Conservation (phyloP, 2,113 vertebrate species). For the Neolamprologus variostigma region DNA sequence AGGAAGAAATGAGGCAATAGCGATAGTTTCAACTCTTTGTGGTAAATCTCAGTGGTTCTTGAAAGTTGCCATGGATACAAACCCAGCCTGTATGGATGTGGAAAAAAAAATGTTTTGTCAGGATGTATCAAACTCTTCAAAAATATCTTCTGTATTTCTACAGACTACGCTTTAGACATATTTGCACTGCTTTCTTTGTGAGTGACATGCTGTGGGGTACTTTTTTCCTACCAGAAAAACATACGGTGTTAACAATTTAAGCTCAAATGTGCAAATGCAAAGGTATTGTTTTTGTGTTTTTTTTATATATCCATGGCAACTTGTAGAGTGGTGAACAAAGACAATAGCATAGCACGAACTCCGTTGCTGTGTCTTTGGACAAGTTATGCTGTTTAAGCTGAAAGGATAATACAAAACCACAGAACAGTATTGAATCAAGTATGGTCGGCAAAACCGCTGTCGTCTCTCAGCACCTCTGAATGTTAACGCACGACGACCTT, state of each 20-base stretch:
- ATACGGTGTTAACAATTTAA: background rate
- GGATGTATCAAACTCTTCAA: conserved; percentile 12
- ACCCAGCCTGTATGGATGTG: conserved; percentile 5
- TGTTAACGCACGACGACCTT: conserved; percentile 56
- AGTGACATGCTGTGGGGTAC: background rate
- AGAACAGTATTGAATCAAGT: conserved; percentile 20
- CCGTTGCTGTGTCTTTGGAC: background rate
- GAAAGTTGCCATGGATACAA: conserved; percentile 57
- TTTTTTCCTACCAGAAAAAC: background rate
- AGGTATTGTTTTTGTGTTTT: background rate
- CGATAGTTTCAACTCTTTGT: conserved; percentile 29
- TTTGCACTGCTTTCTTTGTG: background rate
- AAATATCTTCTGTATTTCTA: background rate
- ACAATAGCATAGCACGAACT: background rate
- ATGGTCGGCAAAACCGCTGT: conserved; percentile 30
- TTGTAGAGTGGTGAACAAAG: background rate
- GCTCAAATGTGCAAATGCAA: background rate
- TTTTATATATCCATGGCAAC: background rate
- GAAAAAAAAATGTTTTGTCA: conserved; percentile 9
- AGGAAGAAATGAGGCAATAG: conserved; percentile 27
- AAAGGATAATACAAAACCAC: conserved; percentile 29
- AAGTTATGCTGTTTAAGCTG: conserved; percentile 27
- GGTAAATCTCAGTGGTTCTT: conserved; percentile 32
- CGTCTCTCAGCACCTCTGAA: conserved; percentile 40
- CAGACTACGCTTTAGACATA: background rate